Base-by-base conservation (phyloP, 2,888 invertebrate genomes). In the Pristionchus entomophagus region DNA sequence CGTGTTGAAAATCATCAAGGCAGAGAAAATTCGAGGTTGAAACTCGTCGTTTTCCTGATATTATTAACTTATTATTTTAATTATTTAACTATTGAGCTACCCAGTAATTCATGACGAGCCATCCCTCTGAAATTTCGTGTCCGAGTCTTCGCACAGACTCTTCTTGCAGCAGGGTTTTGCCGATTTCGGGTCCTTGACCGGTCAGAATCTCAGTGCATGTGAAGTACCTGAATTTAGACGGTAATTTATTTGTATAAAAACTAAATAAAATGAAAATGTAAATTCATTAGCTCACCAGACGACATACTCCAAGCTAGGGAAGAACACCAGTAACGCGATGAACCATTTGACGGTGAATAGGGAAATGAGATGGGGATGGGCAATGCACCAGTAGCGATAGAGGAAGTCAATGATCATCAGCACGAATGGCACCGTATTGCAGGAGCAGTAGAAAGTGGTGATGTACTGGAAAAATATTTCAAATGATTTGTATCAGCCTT, bases 61-160 rank as follows among this genome's bases (percentile, higher is more conserved):
- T n/a, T n/a, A 29, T n/a, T 26, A 29, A 1, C 3, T 32, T 0
- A 0, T 26, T 59, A 26, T 29, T 32, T 29, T 14, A 10, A 32
- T 5, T 1, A 0, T 5, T 10, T 51, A 0, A 26, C 22, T 5
- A 12, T 26, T 59, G 0, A 26, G 2, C 14, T 32, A 62, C 62
- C 62, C 62, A 62, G 32, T 62, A 62, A 29, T 62, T 62, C 62
- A 62, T 62, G 62, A 62, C 32, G 29, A 62, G 62, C 62, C 62
- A 62, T n/a, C 62, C 62, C 29, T 62, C 62, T 26, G n/a, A 29
- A 26, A 62, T 62, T 26, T 62, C 62, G 2, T 29, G 10, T 1
- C 32, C 32, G 26, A 62, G 62, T 32, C 62, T n/a, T 2, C 62
- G 4, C 0, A 26, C 29, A 5, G 62, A 26, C 26, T 62, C 62